A percentile compares a stretch with the other conserved stretches of the same genome.
These are phyloP conservation scores for Muricea muricata DNA, from an alignment of 92 coral and sea anemone genomes.

Conservation along the genomic window DNA sequence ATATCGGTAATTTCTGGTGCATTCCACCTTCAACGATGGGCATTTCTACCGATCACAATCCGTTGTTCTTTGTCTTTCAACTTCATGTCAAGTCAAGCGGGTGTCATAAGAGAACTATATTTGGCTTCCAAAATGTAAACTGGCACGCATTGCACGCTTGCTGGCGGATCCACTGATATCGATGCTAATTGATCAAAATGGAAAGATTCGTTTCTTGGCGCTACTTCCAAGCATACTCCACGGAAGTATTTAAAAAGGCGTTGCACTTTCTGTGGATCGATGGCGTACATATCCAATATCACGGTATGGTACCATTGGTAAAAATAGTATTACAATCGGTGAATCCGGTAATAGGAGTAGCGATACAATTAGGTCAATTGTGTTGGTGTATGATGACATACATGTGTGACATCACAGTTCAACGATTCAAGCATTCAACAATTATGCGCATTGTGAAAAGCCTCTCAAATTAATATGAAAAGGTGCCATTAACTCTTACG, in stretches of 20 bases:
- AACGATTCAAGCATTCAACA: too few relatives aligned
- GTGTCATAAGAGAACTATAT: slow-evolving; percentile 37
- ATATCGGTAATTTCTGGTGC: slow-evolving; percentile 26
- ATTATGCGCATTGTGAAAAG: too few relatives aligned
- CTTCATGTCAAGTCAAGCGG: slow-evolving; percentile 31
- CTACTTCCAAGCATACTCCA: slow-evolving; percentile 36
- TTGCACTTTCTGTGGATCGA: slow-evolving; percentile 33
- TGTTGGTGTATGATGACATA: too few relatives aligned
- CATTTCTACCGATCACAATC: slow-evolving; percentile 30
- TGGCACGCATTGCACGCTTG: slow-evolving; percentile 23
- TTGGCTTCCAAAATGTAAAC: slow-evolving; percentile 32
- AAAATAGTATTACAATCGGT: too few relatives aligned
- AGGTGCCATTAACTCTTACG: too few relatives aligned
- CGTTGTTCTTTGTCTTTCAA: slow-evolving; percentile 39
- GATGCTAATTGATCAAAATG: slow-evolving; percentile 46
- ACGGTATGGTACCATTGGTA: too few relatives aligned
- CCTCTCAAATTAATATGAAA: too few relatives aligned
- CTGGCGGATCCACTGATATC: not conserved
- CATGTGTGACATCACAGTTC: too few relatives aligned
- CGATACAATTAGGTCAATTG: too few relatives aligned
- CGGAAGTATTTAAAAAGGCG: slow-evolving; percentile 26
- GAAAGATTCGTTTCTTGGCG: slow-evolving; percentile 44
- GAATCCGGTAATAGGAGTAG: too few relatives aligned
- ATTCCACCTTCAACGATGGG: slow-evolving; percentile 6
- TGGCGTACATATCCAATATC: too few relatives aligned